A percentile compares a stretch with the other conserved stretches of the same genome.
These are phyloP conservation scores for Orussus abietinus DNA, from an alignment of 1,140 invertebrate genomes.

Conservation along the genomic window DNA sequence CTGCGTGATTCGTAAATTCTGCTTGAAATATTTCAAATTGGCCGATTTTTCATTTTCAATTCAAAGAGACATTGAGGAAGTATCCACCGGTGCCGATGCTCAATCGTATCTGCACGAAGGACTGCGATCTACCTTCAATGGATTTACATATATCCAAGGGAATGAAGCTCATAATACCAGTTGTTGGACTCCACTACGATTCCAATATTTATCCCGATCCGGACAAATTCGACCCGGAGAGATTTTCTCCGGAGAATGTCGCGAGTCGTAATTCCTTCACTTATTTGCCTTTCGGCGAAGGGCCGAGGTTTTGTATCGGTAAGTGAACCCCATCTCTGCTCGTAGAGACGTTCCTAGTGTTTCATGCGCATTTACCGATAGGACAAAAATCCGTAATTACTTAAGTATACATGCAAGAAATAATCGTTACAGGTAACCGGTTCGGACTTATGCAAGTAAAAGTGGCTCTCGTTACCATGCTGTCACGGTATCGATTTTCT, in stretches of 20 bases:
- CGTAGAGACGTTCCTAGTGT: no score
- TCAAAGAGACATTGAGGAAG: conserved; percentile 45
- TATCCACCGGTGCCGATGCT: conserved; percentile 45
- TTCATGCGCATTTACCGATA: no score
- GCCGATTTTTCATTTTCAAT: not conserved
- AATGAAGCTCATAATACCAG: conserved; percentile 26
- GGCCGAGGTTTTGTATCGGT: conserved; percentile 58
- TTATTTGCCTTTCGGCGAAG: conserved; percentile 58
- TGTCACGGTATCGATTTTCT: conserved; percentile 21
- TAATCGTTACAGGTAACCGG: conserved; percentile 26
- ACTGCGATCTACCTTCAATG: conserved; percentile 40
- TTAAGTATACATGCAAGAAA: not conserved
- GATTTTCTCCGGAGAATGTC: conserved; percentile 53
- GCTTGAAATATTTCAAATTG: not conserved
- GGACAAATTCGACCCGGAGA: conserved; percentile 59
- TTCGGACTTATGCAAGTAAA: conserved; percentile 51
- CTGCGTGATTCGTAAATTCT: not conserved
- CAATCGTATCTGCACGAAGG: conserved; percentile 39
- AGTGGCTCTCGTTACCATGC: conserved; percentile 42
- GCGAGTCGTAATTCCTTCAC: conserved; percentile 39
- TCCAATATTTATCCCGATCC: conserved; percentile 57
- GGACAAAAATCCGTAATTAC: not conserved
- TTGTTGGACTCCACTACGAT: conserved; percentile 38
- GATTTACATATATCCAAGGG: conserved; percentile 28
- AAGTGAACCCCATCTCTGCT: conserved; percentile 29